Conservation (phyloP, 2,113 vertebrate genomes). For the Elanus axillaris region DNA sequence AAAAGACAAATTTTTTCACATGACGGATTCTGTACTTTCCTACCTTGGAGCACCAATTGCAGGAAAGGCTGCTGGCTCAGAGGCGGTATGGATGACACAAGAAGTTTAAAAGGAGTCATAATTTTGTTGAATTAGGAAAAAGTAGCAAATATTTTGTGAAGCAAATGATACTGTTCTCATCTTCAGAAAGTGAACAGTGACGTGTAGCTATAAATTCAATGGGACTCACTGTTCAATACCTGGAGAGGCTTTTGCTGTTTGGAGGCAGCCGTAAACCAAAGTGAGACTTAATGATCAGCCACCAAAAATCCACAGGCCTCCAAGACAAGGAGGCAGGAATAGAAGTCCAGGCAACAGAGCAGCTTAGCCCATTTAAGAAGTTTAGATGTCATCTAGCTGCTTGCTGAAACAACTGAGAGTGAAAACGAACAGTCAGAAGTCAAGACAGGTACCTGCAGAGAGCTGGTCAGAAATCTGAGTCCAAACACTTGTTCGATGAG, state of each 20-base stretch:
- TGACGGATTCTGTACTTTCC: background rate
- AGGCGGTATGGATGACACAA: background rate
- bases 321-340: background rate
- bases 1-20: background rate
- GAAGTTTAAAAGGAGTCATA: background rate
- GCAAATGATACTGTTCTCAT: background rate
- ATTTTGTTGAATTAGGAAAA: background rate
- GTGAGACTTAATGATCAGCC: background rate
- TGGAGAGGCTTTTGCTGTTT: background rate
- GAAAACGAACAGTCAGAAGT: background rate
- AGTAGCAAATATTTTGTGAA: background rate
- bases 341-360: background rate
- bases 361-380: background rate
- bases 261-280: background rate
- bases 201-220: background rate
- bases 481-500: background rate
- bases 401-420: background rate
- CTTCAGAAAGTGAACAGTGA: background rate
- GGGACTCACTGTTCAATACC: background rate
- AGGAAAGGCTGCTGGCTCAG: background rate
- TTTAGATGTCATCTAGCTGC: background rate
- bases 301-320: background rate
- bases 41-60: background rate
- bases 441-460: background rate
- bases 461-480: fast-evolving